Conservation (phyloP, 1,140 invertebrate genomes). For the Drosophila hydei region DNA sequence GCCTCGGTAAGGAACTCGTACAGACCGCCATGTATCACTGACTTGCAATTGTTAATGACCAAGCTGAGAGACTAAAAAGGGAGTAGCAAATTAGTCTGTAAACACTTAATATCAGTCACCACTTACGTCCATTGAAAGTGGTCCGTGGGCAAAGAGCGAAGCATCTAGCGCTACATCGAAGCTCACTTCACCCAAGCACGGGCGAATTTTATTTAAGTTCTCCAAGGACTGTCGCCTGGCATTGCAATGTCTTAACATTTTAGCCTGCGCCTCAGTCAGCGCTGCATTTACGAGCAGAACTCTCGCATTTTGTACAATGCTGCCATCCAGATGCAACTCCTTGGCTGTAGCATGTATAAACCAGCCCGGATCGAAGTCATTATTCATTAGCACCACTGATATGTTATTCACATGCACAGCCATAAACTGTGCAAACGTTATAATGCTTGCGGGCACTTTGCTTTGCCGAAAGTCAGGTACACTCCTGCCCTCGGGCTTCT, state of each 20-base stretch:
- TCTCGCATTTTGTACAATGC: slow-evolving; percentile 88
- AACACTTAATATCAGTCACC: neutral
- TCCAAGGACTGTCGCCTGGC: slow-evolving; percentile 72
- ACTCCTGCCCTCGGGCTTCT: slow-evolving; percentile 62
- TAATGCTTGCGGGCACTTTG: slow-evolving; percentile 90
- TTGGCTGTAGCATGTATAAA: slow-evolving; percentile 90
- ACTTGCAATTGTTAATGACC: slow-evolving; percentile 88
- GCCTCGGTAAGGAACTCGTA: slow-evolving; percentile 86
- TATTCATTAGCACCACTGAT: slow-evolving; percentile 89
- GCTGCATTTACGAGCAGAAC: slow-evolving; percentile 90
- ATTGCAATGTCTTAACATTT: slow-evolving; percentile 84
- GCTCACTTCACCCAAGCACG: slow-evolving; percentile 88
- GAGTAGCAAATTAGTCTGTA: slow-evolving; percentile 22
- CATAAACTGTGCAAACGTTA: slow-evolving; percentile 94
- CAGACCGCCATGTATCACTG: slow-evolving; percentile 87
- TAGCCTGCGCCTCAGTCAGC: slow-evolving; percentile 85
- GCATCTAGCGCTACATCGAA: slow-evolving; percentile 90
- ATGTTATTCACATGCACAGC: slow-evolving; percentile 93
- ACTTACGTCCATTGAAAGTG: slow-evolving; percentile 90
- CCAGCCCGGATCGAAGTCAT: slow-evolving; percentile 88
- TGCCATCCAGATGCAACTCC: slow-evolving; percentile 91
- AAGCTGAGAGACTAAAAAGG: slow-evolving; percentile 89
- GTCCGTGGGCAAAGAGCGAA: slow-evolving; percentile 89
- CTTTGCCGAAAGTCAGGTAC: slow-evolving; percentile 89
- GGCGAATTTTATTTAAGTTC: slow-evolving; percentile 82